Evolutionary conservation across 2,113 vertebrate genomes (phyloP).

Genomic region (Piprites chloris): DNA sequence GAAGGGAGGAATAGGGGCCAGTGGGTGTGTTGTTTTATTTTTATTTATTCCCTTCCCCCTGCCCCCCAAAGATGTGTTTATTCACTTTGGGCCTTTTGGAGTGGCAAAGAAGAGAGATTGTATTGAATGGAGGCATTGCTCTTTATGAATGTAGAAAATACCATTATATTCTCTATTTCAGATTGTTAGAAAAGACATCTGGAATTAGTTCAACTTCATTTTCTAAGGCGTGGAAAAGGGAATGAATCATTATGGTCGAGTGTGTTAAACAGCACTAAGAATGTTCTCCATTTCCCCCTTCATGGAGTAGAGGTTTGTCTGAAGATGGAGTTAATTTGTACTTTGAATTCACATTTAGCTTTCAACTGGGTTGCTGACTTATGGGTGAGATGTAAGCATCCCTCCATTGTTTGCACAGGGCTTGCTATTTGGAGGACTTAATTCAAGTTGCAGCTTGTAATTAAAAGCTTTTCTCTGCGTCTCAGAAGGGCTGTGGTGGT

Average conservation of each 20-base stretch:
- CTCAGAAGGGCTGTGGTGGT: background rate
- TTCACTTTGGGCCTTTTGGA: background rate
- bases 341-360: background rate
- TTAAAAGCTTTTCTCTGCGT: background rate
- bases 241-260: background rate
- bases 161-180: background rate
- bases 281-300: background rate
- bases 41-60: accelerated
- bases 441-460: background rate
- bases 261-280: background rate
- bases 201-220: background rate
- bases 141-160: background rate
- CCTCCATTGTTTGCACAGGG: background rate
- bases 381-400: background rate
- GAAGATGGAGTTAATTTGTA: background rate
- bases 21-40: background rate
- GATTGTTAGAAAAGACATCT: background rate
- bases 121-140: background rate
- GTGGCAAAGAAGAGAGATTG: background rate
- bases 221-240: background rate
- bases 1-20: background rate
- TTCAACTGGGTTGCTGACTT: background rate
- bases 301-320: background rate
- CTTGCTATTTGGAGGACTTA: background rate
- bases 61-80: background rate